Evolutionary conservation across 1,140 invertebrate species (phyloP), one percentile per base, ranked within the genome.

Genomic region (Proctacanthus coquilletti): DNA sequence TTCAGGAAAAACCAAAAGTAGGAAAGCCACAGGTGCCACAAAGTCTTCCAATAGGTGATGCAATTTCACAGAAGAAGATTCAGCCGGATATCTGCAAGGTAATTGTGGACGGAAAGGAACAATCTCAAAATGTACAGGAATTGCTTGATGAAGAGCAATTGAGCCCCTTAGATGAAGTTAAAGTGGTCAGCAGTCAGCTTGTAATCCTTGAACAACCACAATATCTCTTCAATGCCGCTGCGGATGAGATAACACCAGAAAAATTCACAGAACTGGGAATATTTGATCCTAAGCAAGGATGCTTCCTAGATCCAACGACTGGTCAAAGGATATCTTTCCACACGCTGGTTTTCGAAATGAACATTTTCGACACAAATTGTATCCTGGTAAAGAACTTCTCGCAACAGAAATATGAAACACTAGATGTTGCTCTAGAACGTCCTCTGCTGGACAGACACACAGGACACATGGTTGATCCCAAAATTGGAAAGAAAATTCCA

Each of bases 391-490:
- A 83, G 62, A 78, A 91, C 63, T 60, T 79, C 43, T 69, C 70
- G 40, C 69, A 65, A 9, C 70, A 76, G 17, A 69, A 65, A 48
- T 82, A 74, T 50, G 65, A 88, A 33, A 62, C 77, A 3, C 60
- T 89, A n/a, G 63, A 73, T 38, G 72, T 78, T 52, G 85, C 85
- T 4, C 66, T 92, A 15, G 68, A 76, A 36, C 66, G 70, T 43
- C 75, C 75, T 2, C 53, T 88, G 14, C 69, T 92, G 35, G 79
- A 91, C 60, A 70, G 72, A 52, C 71, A 75, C 40, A 71, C 73
- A 1, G 84, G 84, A 6, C 71, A 83, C 46, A 80, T 89, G 71
- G 73, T 87, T 4, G 81, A 93, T 65, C 75, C 77, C 8, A 77
- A 78, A 56, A 82, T 74, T 17, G 84, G 84, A 6, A 76, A 80